Conservation (phyloP, 2,797 vertebrate genomes). For the Streptopelia turtur region DNA sequence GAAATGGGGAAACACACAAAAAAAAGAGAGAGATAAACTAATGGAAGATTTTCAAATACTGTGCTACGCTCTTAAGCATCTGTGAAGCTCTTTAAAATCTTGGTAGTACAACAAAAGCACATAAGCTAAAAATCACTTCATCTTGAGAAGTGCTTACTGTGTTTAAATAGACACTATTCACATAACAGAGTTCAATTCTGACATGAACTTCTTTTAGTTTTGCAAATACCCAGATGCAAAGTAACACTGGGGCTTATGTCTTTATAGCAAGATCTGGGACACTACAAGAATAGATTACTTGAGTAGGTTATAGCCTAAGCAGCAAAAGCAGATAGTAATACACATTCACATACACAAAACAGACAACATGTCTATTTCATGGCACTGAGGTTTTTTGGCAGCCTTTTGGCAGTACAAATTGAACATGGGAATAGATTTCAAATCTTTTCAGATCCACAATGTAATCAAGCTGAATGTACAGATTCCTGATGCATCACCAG, state of each 20-base stretch:
- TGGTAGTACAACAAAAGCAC: background rate
- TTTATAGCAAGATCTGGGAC: background rate
- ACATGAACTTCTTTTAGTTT: background rate
- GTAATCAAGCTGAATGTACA: background rate
- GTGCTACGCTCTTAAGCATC: background rate
- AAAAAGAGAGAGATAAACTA: background rate
- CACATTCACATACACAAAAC: background rate
- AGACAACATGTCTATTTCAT: background rate
- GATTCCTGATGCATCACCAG: background rate
- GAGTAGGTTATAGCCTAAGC: background rate
- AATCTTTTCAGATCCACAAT: conserved; percentile 30
- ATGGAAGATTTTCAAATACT: background rate
- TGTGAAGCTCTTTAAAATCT: background rate
- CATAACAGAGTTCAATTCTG: background rate
- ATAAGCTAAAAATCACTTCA: background rate
- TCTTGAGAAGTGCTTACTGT: background rate
- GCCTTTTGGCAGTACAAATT: background rate
- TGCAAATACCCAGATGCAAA: background rate
- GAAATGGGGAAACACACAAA: background rate
- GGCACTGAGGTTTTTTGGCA: background rate
- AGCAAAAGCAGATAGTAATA: background rate
- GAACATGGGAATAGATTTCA: conserved; percentile 17
- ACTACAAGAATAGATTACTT: background rate
- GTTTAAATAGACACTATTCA: background rate
- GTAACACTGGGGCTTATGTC: background rate